phyloP scores from a whole-genome alignment of 2,113 vertebrate genomes.

The Eptatretus burgeri region DNA sequence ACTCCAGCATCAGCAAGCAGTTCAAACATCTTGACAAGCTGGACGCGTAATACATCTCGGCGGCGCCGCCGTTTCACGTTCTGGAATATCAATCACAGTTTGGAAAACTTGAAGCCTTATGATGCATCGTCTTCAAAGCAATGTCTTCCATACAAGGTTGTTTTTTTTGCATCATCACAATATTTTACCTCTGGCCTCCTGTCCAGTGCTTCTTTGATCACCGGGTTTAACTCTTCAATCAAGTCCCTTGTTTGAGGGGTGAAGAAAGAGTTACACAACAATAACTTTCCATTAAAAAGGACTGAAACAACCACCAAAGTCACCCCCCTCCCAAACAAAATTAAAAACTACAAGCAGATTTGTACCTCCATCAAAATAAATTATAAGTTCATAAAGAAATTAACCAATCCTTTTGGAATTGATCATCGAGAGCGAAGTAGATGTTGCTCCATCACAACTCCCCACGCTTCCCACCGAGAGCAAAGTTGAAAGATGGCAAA shows the following conservation, averaged over 20 bases:
- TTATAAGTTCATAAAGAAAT: too few relatives aligned
- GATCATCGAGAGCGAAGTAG: too few relatives aligned
- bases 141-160: neutral
- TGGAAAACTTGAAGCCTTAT: too few relatives aligned
- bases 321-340: too few relatives aligned
- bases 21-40: conserved; percentile 95
- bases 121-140: neutral
- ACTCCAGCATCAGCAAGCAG: conserved; percentile 85
- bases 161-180: neutral
- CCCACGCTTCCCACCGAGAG: too few relatives aligned
- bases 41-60: conserved; percentile 85
- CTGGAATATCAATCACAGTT: conserved; percentile 15
- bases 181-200: conserved; percentile 79
- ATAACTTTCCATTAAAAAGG: too few relatives aligned
- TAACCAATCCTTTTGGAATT: too few relatives aligned
- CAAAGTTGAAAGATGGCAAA: too few relatives aligned
- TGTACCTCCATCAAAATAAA: too few relatives aligned
- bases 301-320: too few relatives aligned
- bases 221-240: conserved; percentile 86
- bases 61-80: conserved; percentile 98
- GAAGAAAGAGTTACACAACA: neutral
- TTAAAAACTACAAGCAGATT: too few relatives aligned
- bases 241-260: conserved; percentile 36
- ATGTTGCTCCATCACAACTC: too few relatives aligned
- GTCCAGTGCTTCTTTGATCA: conserved; percentile 98